A percentile compares a stretch with the other conserved stretches of the same genome.
Evolutionary conservation across 2,797 vertebrate genomes (phyloP).

Genomic region (Lycodopsis pacificus): DNA sequence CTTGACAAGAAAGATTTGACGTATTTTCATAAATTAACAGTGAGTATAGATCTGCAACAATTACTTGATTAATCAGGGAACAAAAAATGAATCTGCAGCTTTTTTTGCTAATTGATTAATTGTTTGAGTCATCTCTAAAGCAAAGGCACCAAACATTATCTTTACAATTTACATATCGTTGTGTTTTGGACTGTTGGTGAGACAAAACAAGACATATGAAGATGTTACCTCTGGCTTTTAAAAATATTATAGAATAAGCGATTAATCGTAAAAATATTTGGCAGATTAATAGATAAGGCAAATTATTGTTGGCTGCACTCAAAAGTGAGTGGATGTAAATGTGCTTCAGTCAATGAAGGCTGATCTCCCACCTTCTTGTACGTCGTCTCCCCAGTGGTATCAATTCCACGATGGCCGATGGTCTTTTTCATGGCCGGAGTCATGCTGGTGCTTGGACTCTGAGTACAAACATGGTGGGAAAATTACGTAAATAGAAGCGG

Average conservation of each 20-base stretch:
- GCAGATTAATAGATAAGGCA: background rate
- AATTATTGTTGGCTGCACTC: background rate
- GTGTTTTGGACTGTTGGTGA: background rate
- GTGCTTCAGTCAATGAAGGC: background rate
- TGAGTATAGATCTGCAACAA: background rate
- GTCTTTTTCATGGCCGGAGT: constrained; percentile 88
- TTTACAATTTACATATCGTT: background rate
- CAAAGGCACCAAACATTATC: background rate
- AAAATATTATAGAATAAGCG: background rate
- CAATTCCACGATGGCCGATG: constrained; percentile 92
- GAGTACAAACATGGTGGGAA: constrained; percentile 29
- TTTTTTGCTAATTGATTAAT: background rate
- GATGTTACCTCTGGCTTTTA: background rate
- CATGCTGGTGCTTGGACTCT: constrained; percentile 81
- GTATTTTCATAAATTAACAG: background rate
- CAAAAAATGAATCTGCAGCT: background rate
- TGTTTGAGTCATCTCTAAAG: background rate
- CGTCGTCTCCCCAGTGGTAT: constrained; percentile 94
- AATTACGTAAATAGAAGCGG: constrained; percentile 11
- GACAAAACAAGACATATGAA: background rate
- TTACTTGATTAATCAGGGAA: background rate
- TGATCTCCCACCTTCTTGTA: constrained; percentile 92
- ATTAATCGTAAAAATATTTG: background rate
- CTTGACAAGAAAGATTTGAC: background rate
- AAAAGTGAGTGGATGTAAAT: background rate